Evolutionary conservation across 2,113 vertebrate genomes (phyloP).

Genomic region (Xenopus borealis): DNA sequence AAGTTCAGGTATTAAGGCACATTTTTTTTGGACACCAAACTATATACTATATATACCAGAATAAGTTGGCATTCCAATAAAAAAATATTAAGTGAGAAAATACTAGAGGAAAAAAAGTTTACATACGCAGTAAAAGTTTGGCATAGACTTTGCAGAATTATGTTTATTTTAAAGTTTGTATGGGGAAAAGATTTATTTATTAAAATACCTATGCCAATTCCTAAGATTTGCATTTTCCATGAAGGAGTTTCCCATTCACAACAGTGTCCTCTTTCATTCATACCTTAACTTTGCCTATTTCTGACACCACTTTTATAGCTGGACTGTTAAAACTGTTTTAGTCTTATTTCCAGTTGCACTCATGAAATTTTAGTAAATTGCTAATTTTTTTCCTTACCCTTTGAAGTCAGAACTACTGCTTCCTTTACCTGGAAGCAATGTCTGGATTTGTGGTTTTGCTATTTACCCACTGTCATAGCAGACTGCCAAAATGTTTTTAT

Average conservation of each 20-base stretch:
- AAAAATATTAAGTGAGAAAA: too few species aligned
- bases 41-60: too few species aligned
- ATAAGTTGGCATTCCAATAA: too few species aligned
- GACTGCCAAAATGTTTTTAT: slow-evolving; percentile 58
- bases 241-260: slow-evolving; percentile 12
- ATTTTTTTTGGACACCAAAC: too few species aligned
- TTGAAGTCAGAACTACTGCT: slow-evolving; percentile 62
- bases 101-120: too few species aligned
- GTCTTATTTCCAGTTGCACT: slow-evolving; percentile 56
- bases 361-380: slow-evolving; percentile 62
- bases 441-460: slow-evolving; percentile 58
- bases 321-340: slow-evolving; percentile 55
- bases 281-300: slow-evolving; percentile 22
- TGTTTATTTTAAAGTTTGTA: slow-evolving; percentile 5
- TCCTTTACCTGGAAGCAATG: slow-evolving; percentile 62
- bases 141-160: neutral
- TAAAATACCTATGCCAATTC: slow-evolving; percentile 10
- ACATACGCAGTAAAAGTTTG: neutral
- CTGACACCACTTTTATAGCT: slow-evolving; percentile 52
- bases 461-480: slow-evolving; percentile 58
- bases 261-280: slow-evolving; percentile 39
- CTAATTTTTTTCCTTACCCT: slow-evolving; percentile 47
- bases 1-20: too few species aligned
- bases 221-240: slow-evolving; percentile 33
- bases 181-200: slow-evolving; percentile 1